These are phyloP conservation scores for Myrmophylax atrothorax DNA, from an alignment of 2,113 vertebrate species.

Conservation along the genomic window DNA sequence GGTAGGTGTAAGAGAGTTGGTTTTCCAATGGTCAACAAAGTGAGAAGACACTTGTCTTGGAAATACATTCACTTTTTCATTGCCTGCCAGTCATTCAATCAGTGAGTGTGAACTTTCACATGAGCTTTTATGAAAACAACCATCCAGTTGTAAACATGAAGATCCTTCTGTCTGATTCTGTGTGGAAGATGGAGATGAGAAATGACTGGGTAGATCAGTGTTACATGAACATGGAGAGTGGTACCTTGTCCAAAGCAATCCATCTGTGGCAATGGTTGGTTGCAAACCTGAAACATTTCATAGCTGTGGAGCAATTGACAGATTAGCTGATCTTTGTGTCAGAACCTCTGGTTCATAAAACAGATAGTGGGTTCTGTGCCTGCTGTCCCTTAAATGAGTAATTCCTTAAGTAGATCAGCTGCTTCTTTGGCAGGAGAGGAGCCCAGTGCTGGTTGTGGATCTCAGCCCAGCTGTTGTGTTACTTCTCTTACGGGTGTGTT, in stretches of 20 bases:
- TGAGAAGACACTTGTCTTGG: background rate
- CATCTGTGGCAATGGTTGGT: background rate
- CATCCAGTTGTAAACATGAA: background rate
- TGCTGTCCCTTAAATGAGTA: background rate
- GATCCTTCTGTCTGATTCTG: background rate
- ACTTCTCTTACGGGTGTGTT: background rate
- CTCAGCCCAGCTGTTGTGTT: background rate
- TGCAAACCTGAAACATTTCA: background rate
- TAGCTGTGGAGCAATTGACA: background rate
- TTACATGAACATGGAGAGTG: background rate
- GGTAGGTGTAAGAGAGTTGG: background rate
- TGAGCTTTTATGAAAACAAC: background rate
- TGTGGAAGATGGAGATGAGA: background rate
- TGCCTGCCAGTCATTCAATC: background rate
- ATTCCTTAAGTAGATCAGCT: background rate
- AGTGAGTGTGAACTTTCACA: background rate
- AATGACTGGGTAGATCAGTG: background rate
- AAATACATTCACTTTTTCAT: background rate
- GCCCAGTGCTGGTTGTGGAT: background rate
- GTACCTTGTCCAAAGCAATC: background rate
- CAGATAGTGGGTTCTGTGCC: background rate
- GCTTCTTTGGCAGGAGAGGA: background rate
- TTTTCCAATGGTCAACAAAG: background rate
- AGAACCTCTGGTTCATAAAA: background rate
- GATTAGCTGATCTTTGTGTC: background rate